These are phyloP conservation scores for Arothron firmamentum DNA, from an alignment of 2,113 vertebrate species.

Conservation along the genomic window DNA sequence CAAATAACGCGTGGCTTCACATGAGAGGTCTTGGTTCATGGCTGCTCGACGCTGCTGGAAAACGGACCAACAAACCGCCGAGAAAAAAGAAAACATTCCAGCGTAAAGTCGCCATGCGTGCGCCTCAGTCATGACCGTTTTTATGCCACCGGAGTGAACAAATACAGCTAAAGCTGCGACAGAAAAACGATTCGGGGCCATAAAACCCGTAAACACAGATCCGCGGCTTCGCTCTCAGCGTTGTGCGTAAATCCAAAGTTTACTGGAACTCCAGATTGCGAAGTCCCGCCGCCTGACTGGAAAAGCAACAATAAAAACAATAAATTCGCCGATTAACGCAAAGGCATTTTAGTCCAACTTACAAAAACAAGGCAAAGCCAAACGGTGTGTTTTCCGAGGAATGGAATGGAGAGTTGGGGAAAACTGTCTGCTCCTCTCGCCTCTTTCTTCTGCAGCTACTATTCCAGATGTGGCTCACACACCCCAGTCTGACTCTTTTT, in stretches of 20 bases:
- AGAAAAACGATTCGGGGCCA: no score
- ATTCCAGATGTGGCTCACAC: conserved; percentile 76
- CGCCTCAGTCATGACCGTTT: background rate
- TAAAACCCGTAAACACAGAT: background rate
- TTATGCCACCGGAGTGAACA: background rate
- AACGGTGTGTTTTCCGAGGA: conserved; percentile 34
- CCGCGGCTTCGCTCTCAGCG: no score
- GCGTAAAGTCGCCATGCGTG: conserved; percentile 43
- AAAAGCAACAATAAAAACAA: no score
- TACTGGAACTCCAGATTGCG: no score
- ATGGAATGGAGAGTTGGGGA: conserved; percentile 42
- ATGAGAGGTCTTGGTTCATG: background rate
- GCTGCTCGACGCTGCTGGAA: conserved; percentile 24
- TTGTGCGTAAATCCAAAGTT: no score
- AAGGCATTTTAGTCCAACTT: conserved; percentile 61
- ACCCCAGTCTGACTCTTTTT: conserved; percentile 62
- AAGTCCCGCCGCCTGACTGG: no score
- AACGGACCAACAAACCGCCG: conserved; percentile 34
- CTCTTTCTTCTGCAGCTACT: conserved; percentile 59
- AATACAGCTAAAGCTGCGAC: background rate
- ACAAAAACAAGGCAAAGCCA: conserved; percentile 47
- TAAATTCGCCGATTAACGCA: no score
- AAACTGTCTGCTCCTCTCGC: conserved; percentile 51
- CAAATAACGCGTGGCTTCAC: background rate
- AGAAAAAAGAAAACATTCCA: conserved; percentile 44